phyloP scores from a whole-genome alignment of 2,113 vertebrate species.

The Colaptes auratus region DNA sequence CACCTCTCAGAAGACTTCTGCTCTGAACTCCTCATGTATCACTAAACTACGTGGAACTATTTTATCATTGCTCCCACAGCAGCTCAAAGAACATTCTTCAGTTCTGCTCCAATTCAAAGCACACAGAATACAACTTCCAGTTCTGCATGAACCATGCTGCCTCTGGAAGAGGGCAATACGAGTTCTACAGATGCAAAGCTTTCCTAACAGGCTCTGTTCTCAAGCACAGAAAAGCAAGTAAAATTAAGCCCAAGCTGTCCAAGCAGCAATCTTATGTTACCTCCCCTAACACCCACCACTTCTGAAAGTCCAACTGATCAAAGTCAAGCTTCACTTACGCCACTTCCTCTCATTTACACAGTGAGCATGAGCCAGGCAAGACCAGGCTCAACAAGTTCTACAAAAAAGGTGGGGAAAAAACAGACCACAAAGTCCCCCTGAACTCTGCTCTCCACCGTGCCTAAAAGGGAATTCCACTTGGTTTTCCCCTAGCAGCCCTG shows the following conservation, averaged over 20 bases:
- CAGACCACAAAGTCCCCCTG: background rate
- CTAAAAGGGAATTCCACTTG: background rate
- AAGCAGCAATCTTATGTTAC: background rate
- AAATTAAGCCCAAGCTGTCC: background rate
- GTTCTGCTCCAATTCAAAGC: background rate
- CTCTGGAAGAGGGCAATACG: background rate
- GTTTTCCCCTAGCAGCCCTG: constrained; percentile 9
- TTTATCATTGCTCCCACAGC: background rate
- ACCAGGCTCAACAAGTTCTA: background rate
- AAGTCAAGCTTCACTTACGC: background rate
- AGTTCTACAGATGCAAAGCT: background rate
- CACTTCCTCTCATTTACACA: background rate
- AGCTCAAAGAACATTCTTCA: background rate
- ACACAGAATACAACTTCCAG: background rate
- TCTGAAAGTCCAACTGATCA: background rate
- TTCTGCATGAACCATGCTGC: background rate
- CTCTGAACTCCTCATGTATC: no score
- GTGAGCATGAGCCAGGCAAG: background rate
- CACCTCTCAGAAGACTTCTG: no score
- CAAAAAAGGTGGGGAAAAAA: accelerated
- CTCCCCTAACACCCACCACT: background rate
- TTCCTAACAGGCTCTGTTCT: background rate
- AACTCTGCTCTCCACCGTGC: background rate
- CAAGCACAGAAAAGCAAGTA: background rate
- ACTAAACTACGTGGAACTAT: background rate